phyloP scores from a whole-genome alignment of 2,797 vertebrate species.

The Cossypha niveicapilla region DNA sequence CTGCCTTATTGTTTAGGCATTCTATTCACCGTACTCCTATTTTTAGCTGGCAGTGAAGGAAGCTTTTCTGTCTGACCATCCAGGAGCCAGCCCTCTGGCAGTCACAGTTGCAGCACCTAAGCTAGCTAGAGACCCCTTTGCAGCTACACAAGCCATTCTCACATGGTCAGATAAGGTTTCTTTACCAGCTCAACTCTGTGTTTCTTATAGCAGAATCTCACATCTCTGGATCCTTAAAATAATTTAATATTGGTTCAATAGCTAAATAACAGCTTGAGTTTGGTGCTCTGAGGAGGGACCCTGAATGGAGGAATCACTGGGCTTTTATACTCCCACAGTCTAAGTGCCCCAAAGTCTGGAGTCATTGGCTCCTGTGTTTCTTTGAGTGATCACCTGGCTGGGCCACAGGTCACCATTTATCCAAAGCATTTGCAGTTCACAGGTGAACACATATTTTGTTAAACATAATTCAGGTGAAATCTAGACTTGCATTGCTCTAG shows the following conservation, averaged over 20 bases:
- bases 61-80: neutral
- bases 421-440: neutral
- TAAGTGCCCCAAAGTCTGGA: neutral
- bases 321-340: neutral
- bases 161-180: neutral
- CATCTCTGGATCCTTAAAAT: neutral
- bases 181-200: neutral
- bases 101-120: neutral
- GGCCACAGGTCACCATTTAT: neutral
- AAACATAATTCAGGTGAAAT: neutral
- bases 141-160: rapidly evolving
- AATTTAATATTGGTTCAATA: neutral
- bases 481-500: neutral
- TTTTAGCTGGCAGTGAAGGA: neutral
- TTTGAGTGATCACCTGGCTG: neutral
- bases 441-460: neutral
- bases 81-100: neutral
- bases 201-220: neutral
- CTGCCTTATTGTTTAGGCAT: neutral
- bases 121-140: neutral
- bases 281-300: neutral
- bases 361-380: neutral
- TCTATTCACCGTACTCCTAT: neutral
- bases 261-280: neutral
- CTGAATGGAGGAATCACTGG: neutral